Evolutionary conservation across 2,113 vertebrate genomes (phyloP).

Genomic region (Tonatia bakeri): DNA sequence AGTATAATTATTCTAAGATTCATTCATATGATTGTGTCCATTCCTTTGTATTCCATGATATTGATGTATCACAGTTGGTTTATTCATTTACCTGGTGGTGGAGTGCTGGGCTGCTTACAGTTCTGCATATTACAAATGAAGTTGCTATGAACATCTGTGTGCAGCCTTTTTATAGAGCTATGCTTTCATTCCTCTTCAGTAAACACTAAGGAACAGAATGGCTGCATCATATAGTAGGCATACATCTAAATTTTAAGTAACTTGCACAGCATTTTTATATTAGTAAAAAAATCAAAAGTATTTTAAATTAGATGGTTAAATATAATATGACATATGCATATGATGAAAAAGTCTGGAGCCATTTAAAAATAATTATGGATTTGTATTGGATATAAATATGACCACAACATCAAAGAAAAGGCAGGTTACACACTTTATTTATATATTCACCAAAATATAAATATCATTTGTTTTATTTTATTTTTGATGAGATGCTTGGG

Average conservation of each 20-base stretch:
- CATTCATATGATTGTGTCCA: not conserved
- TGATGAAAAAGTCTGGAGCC: not conserved
- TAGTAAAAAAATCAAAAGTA: not conserved
- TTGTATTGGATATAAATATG: not conserved
- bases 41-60: not conserved
- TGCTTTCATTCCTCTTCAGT: not conserved
- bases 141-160: not conserved
- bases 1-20: not conserved
- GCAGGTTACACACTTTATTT: not conserved
- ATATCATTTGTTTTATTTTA: not conserved
- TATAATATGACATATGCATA: not conserved
- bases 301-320: slow-evolving; percentile 8
- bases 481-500: not conserved
- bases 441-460: not conserved
- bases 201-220: not conserved
- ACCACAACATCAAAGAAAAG: not conserved
- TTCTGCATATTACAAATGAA: not conserved
- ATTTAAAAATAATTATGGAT: not conserved
- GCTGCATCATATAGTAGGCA: not conserved
- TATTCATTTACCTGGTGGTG: not conserved
- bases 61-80: not conserved
- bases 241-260: not conserved
- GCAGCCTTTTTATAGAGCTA: not conserved
- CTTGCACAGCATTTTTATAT: not conserved
- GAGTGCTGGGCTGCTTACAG: not conserved